Conservation (phyloP, 2,113 vertebrate genomes). For the Zeus faber region DNA sequence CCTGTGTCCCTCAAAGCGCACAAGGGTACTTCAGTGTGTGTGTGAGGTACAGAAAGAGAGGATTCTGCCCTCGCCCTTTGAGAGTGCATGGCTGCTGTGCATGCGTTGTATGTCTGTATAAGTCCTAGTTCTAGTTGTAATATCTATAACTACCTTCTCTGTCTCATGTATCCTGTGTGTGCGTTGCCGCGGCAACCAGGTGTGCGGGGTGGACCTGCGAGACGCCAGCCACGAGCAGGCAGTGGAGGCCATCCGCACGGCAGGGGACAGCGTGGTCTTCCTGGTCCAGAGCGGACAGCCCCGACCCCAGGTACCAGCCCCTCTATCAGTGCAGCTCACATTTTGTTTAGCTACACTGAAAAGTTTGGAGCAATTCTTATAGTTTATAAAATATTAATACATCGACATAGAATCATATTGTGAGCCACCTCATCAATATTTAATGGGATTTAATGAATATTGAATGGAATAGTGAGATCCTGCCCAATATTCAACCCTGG, state of each 20-base stretch:
- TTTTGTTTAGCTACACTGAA: too few species aligned
- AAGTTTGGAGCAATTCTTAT: too few species aligned
- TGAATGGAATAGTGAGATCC: too few species aligned
- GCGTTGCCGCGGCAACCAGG: conserved; percentile 67
- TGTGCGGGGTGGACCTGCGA: conserved; percentile 90
- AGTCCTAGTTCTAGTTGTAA: neutral
- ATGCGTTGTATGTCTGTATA: neutral
- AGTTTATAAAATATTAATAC: too few species aligned
- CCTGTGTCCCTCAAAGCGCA: too few species aligned
- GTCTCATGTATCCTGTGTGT: neutral
- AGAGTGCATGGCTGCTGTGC: conserved; percentile 8
- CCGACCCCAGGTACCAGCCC: conserved; percentile 81
- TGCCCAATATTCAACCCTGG: too few species aligned
- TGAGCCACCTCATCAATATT: too few species aligned
- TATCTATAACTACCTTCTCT: neutral
- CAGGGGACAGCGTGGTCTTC: conserved; percentile 88
- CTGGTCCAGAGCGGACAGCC: conserved; percentile 87
- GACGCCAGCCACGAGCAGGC: conserved; percentile 95
- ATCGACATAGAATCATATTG: too few species aligned
- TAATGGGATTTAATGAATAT: neutral
- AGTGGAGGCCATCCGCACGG: conserved; percentile 93
- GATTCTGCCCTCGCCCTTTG: neutral
- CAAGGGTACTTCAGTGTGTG: too few species aligned
- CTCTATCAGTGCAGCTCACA: too few species aligned
- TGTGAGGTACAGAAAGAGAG: conserved; percentile 2